phyloP scores from a whole-genome alignment of 2,113 vertebrate species.

The Helogale parvula region DNA sequence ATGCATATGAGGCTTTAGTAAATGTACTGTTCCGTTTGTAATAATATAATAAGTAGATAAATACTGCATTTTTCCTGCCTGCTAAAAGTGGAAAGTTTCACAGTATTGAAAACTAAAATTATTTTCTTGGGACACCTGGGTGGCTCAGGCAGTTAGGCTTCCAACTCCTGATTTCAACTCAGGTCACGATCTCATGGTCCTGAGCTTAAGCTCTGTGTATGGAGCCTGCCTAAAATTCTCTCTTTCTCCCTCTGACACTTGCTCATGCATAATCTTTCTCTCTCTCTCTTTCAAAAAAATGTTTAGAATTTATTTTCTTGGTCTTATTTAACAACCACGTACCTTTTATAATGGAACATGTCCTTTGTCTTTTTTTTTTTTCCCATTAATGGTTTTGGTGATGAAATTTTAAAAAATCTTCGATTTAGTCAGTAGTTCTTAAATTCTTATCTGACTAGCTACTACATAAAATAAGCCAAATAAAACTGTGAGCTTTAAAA shows the following conservation, averaged over 20 bases:
- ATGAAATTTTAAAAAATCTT: not conserved
- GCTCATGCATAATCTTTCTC: too few species aligned
- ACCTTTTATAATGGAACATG: not conserved
- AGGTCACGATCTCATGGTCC: too few species aligned
- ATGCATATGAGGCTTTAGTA: not conserved
- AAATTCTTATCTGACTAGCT: not conserved
- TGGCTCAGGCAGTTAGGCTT: too few species aligned
- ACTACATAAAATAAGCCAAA: not conserved
- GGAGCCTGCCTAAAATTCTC: too few species aligned
- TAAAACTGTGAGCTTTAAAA: not conserved
- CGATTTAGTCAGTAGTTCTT: not conserved
- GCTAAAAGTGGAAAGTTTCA: not conserved
- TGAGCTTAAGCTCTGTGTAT: too few species aligned
- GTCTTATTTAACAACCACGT: not conserved
- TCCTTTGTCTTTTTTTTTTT: not conserved
- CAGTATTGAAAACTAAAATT: not conserved
- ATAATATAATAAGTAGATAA: not conserved
- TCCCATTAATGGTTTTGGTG: not conserved
- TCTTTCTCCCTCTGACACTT: too few species aligned
- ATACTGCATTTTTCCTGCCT: not conserved
- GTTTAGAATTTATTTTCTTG: not conserved
- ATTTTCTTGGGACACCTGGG: not conserved
- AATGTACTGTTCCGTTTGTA: not conserved
- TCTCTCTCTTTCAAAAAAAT: too few species aligned
- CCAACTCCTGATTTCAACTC: too few species aligned